Evolutionary conservation across 1,140 invertebrate genomes (phyloP), one percentile per base, ranked within the genome.

Genomic region (Druon quercuslanigerum): DNA sequence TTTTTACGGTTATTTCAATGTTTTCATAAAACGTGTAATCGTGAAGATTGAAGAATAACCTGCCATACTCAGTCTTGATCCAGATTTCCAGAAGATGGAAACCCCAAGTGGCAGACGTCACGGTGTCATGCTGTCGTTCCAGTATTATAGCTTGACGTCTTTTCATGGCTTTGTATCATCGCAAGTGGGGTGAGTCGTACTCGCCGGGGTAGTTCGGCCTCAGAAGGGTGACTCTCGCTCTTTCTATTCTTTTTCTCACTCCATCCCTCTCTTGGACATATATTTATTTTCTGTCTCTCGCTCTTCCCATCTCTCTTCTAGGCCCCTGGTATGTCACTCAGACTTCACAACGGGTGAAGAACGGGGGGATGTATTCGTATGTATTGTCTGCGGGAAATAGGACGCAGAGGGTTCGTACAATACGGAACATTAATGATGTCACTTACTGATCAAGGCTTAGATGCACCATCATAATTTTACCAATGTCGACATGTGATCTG

Each of bases 351-450:
- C 78, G 77, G 79, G 76, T 57, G 74, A 33, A 73, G 73, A 79
- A 82, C 60, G 51, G 72, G 50, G 50, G 13, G 72, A 74, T 76
- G 80, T 79, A 82, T 56, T 73, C 12, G 71, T 73, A 76, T 74
- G 82, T 79, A 88, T 89, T 87, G 87, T 88, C 84, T 85, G 82
- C 81, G 81, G 85, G 85, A 87, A 87, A 88, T 86, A 84, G 85
- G 75, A 87, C 84, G 81, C 72, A 76, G 85, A 85, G 84, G 87
- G 84, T 85, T 78, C 78, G 77, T 73, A 84, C 79, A 83, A 83
- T 81, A 81, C 79, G 82, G 77, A 83, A 83, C 82, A 81, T 81
- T 81, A 83, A 83, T 82, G 78, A 78, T 79, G 78, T 76, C 75
- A 82, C 78, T 81, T 81, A 83, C 82, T 79, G 82, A 79, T 79